Evolutionary conservation across 2,797 vertebrate genomes (phyloP).

Genomic region (Clarias fuscus): DNA sequence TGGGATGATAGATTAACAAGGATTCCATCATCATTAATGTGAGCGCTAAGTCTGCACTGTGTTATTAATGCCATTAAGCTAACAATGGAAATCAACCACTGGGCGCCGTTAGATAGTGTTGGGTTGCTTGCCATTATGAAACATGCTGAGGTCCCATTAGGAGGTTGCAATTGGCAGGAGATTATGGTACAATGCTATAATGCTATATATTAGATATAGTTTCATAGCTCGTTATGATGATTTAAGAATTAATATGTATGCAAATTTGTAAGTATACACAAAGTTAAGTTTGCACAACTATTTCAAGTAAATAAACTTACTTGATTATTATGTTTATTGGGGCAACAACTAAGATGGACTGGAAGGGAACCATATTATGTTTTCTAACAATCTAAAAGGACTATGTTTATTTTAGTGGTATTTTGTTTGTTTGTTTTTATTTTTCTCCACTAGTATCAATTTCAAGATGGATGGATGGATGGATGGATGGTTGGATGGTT

Average conservation of each 20-base stretch:
- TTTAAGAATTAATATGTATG: background rate
- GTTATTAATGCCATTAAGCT: conserved; percentile 49
- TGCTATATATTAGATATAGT: background rate
- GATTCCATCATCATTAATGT: conserved; percentile 51
- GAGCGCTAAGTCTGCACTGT: conserved; percentile 32
- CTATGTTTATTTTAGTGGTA: too few relatives aligned
- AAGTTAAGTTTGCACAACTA: background rate
- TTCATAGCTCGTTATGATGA: background rate
- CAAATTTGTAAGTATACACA: background rate
- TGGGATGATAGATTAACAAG: conserved; percentile 66
- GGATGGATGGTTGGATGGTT: background rate
- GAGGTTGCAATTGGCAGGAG: conserved; percentile 16
- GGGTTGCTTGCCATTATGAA: conserved; percentile 21
- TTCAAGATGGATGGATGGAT: background rate
- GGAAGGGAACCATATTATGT: background rate
- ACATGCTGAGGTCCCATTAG: conserved; percentile 28
- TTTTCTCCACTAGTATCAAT: too few relatives aligned
- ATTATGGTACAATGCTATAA: background rate
- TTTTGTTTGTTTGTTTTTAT: too few relatives aligned
- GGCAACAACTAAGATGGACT: background rate
- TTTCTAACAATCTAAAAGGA: background rate
- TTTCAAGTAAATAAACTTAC: background rate
- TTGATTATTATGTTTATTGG: background rate
- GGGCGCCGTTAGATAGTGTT: conserved; percentile 29
- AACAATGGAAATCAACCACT: conserved; percentile 37